Percentiles rank a stretch among this genome's conserved stretches.
Evolutionary conservation across 1,140 invertebrate genomes (phyloP).

Genomic region (Drosophila sproati): DNA sequence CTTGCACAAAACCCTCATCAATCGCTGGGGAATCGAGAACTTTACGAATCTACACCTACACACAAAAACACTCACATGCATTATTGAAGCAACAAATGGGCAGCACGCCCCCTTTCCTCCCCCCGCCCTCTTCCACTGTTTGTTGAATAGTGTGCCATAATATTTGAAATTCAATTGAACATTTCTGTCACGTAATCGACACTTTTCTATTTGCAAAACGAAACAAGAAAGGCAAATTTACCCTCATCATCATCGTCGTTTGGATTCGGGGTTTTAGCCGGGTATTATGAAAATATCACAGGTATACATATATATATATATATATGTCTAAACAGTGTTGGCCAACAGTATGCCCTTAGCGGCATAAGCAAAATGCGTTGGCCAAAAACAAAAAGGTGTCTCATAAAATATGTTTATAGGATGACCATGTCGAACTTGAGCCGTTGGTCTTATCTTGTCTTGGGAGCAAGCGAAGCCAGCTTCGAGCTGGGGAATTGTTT

Average conservation of each 20-base stretch:
- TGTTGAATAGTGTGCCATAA: constrained; percentile 57
- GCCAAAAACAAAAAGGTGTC: constrained; percentile 60
- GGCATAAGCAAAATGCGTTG: constrained; percentile 69
- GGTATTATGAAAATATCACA: constrained; percentile 56
- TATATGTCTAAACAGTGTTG: background rate
- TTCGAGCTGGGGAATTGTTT: no score
- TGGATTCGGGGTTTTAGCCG: constrained; percentile 21
- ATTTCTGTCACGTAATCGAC: constrained; percentile 82
- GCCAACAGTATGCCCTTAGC: constrained; percentile 50
- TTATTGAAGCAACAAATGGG: constrained; percentile 81
- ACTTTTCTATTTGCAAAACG: constrained; percentile 74
- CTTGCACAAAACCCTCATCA: constrained; percentile 53
- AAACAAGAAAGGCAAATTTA: constrained; percentile 58
- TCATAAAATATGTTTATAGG: constrained; percentile 74
- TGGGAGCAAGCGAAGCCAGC: no score
- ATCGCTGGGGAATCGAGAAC: constrained; percentile 66
- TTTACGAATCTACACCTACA: background rate
- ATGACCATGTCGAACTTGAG: constrained; percentile 10
- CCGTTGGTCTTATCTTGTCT: background rate
- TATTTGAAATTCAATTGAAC: constrained; percentile 81
- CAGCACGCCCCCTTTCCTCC: background rate
- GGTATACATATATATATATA: constrained; percentile 33
- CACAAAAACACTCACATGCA: constrained; percentile 42
- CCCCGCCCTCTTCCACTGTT: background rate
- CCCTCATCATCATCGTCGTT: constrained; percentile 57